These are phyloP conservation scores for Crotalus tigris DNA, from an alignment of 2,113 vertebrate genomes.

Conservation along the genomic window DNA sequence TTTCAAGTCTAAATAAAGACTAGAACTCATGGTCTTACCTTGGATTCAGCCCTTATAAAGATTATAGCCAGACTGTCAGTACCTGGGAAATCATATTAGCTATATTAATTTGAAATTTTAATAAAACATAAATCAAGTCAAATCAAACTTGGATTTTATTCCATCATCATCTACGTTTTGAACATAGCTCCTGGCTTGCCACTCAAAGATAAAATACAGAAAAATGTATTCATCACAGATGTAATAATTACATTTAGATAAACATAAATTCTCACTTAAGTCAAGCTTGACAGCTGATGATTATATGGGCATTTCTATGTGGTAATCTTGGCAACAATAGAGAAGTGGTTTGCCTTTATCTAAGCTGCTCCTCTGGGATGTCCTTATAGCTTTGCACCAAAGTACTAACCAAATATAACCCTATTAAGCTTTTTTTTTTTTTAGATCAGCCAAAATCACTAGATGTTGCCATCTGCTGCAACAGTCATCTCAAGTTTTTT, in stretches of 20 bases:
- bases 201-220: background rate
- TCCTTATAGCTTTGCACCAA: background rate
- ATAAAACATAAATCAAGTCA: background rate
- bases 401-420: background rate
- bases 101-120: background rate
- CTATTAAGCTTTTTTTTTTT: background rate
- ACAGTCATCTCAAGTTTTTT: background rate
- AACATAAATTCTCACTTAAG: background rate
- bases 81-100: background rate
- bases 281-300: background rate
- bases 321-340: background rate
- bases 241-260: background rate
- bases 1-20: background rate
- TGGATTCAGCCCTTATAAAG: background rate
- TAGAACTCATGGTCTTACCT: background rate
- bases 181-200: background rate
- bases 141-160: background rate
- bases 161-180: background rate
- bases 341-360: background rate
- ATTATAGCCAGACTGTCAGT: background rate
- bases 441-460: background rate
- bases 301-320: background rate
- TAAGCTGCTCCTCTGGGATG: too few relatives aligned
- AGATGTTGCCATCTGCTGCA: background rate
- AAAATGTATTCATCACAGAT: background rate